Evolutionary conservation across 2,888 invertebrate species (phyloP).

Genomic region (Amiota communis): DNA sequence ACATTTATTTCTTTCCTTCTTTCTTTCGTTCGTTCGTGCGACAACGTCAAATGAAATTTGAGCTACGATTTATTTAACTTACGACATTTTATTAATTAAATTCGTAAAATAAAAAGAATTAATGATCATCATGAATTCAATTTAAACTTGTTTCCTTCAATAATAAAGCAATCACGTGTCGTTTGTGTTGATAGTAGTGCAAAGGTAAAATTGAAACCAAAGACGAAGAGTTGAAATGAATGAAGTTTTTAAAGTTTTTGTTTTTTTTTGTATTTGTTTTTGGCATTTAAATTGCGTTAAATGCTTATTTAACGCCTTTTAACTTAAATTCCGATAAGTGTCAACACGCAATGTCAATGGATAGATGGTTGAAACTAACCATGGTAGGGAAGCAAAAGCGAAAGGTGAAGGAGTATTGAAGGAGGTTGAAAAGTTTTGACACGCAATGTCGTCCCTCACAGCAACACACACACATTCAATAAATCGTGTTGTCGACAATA

Average conservation of each 20-base stretch:
- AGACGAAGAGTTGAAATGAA: conserved; percentile 9
- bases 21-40: background rate
- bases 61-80: conserved; percentile 18
- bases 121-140: background rate
- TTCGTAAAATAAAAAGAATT: background rate
- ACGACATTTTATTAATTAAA: conserved; percentile 26
- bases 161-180: conserved; percentile 30
- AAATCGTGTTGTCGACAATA: conserved; percentile 8
- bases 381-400: too few species aligned
- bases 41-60: conserved; percentile 17
- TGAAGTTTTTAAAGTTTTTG: background rate
- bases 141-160: background rate
- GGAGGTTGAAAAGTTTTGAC: conserved; percentile 22
- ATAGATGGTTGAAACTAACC: too few species aligned
- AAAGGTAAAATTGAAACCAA: background rate
- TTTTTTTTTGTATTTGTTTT: conserved; percentile 5
- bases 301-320: conserved; percentile 60
- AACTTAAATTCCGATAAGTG: conserved; percentile 51
- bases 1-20: conserved; percentile 1
- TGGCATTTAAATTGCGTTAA: conserved; percentile 51
- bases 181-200: background rate
- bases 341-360: conserved; percentile 52
- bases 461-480: conserved; percentile 27
- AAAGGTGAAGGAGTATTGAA: too few species aligned
- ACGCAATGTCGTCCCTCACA: conserved; percentile 20